Base-by-base conservation (phyloP, 2,113 vertebrate species). In the Telmatochromis brichardi region DNA sequence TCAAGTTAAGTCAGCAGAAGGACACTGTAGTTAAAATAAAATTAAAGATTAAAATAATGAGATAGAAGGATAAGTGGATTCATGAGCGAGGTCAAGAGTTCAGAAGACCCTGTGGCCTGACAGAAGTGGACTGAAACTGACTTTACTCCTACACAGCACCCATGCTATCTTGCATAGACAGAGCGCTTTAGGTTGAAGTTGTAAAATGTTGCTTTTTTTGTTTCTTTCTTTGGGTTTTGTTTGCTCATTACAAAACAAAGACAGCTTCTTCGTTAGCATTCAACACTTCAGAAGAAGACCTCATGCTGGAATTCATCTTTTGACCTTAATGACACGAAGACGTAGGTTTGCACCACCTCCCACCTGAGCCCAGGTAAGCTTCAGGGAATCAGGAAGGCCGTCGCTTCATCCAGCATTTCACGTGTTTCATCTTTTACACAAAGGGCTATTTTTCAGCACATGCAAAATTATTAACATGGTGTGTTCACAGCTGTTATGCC, bases 391-490 rank as follows among this genome's bases (percentile, higher is more conserved):
- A 42, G 35, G n/a, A 40, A 42, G 1, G 65, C 47, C 33, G 79
- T 40, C 57, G 50, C 81, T 63, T 78, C 76, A 55, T 47, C 76
- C 78, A 33, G 73, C 80, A 82, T 82, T 54, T 86, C 83, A 82
- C 73, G 28, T 82, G 84, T 87, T 79, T 93, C 90, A 84, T 82
- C 86, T 88, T 54, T 53, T 5, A 53, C 51, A 88, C 82, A 88
- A 88, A 57, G 78, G 33, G 81, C 58, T 57, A 31, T 83, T 78
- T 81, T 81, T 73, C 42, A 85, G 80, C 40, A 50, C 2, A 45
- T 23, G 12, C 9, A 82, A 33, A 58, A 47, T 15, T 47, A 47
- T 47, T 47, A 47, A 76, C 42, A 28, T 33, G 17, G 8, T 85
- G 76, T 85, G 53, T 58, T 86, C 76, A 68, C 80, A 90, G 87